phyloP scores from a whole-genome alignment of 1,140 invertebrate species.

The Atta cephalotes region DNA sequence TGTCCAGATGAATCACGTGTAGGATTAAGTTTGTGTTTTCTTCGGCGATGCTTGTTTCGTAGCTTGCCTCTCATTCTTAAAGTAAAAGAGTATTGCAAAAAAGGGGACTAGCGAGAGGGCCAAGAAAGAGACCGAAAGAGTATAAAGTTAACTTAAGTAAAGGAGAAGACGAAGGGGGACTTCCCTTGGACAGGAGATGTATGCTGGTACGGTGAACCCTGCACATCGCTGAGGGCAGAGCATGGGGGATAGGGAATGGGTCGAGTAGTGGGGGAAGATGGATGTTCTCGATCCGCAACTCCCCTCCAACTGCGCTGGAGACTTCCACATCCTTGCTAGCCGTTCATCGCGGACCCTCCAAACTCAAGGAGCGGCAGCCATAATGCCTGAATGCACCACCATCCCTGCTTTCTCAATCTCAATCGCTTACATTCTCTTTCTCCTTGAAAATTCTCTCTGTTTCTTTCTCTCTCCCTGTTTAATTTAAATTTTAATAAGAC shows the following conservation, averaged over 20 bases:
- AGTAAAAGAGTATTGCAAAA: constrained; percentile 18
- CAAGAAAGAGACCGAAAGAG: constrained; percentile 67
- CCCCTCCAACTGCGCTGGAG: constrained; percentile 61
- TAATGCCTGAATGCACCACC: constrained; percentile 84
- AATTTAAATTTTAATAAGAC: constrained; percentile 85
- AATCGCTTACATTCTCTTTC: constrained; percentile 52
- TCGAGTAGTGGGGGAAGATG: constrained; percentile 82
- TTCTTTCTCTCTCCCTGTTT: constrained; percentile 60
- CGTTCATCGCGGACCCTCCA: constrained; percentile 82
- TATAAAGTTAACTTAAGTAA: constrained; percentile 80
- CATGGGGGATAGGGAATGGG: constrained; percentile 76
- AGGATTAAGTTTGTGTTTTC: constrained; percentile 81
- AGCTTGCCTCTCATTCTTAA: constrained; percentile 49
- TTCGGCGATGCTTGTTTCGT: constrained; percentile 73
- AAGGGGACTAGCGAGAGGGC: constrained; percentile 31
- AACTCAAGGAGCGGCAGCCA: constrained; percentile 84
- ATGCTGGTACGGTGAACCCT: constrained; percentile 78
- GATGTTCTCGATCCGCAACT: constrained; percentile 84
- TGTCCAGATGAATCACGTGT: constrained; percentile 77
- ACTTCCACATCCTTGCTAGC: constrained; percentile 74
- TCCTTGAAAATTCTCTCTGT: constrained; percentile 11
- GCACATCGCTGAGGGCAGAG: constrained; percentile 76
- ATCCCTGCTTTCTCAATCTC: constrained; percentile 74
- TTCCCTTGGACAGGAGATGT: constrained; percentile 78
- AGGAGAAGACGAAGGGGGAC: constrained; percentile 79